phyloP scores from a whole-genome alignment of 2,888 invertebrate species.

The Diaprepes abbreviatus region DNA sequence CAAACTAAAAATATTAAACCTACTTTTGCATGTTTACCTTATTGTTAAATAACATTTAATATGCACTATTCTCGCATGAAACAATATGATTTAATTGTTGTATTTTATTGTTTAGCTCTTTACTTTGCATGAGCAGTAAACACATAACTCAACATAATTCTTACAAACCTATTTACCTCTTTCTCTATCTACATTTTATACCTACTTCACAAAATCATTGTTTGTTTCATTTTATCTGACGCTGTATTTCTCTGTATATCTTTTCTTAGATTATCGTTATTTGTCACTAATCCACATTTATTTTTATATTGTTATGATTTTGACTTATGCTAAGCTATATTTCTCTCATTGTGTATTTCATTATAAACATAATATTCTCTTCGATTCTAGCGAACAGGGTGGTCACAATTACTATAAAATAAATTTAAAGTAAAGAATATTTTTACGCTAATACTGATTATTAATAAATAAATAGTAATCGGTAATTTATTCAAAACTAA shows the following conservation, averaged over 20 bases:
- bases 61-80: constrained; percentile 18
- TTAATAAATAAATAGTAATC: too few relatives aligned
- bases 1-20: constrained; percentile 25
- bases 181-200: not conserved
- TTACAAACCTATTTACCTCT: not conserved
- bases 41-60: constrained; percentile 25
- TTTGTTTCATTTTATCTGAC: not conserved
- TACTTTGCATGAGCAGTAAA: constrained; percentile 5
- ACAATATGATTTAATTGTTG: constrained; percentile 24
- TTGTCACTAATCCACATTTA: constrained; percentile 2
- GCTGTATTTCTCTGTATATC: not conserved
- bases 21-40: constrained; percentile 20
- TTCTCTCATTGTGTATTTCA: not conserved
- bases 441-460: too few relatives aligned
- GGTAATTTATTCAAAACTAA: too few relatives aligned
- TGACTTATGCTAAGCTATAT: not conserved
- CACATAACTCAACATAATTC: not conserved
- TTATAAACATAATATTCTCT: too few relatives aligned
- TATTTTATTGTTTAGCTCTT: constrained; percentile 11
- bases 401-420: too few relatives aligned
- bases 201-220: not conserved
- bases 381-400: too few relatives aligned
- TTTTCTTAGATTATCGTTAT: not conserved
- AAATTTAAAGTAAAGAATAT: too few relatives aligned
- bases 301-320: not conserved